Base-by-base conservation (phyloP, 1,140 invertebrate species). In the Chelonus insularis region DNA sequence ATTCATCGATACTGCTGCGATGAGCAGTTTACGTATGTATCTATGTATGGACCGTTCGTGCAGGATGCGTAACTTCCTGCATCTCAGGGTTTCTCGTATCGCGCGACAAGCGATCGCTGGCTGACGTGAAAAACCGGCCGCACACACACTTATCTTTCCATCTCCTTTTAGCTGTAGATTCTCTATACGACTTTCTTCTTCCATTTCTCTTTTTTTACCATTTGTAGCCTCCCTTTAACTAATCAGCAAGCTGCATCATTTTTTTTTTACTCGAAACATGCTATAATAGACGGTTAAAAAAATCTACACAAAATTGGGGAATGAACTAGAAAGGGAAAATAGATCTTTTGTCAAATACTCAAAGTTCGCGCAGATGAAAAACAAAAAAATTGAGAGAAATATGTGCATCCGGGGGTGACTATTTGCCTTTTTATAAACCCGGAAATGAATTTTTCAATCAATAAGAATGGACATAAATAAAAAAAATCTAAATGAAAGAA, bases 41-140 rank as follows among this genome's bases (percentile, higher is more conserved):
- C 37, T 39, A 39, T 39, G 37, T 39, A 39, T 39, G 37, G 37
- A 39, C 37, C 37, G 37, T 39, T 39, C 37, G 37, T 39, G 37
- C 37, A 39, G 37, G 37, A 39, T 39, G 14, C 37, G 37, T 39
- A 39, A 39, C 37, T 39, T 39, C 37, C 37, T 39, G 14, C n/a
- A 39, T 39, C 14, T 39, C 37, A 1, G 37, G n/a, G 12, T n/a
- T 39, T 11, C n/a, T n/a, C n/a, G 37, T 39, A 39, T 39, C 14
- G 37, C 37, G 37, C 37, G 37, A 39, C n/a, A 2, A 39, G 14
- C 37, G 37, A 39, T 39, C 14, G 37, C 37, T 39, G 12, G 11
- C 1, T 39, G 12, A 39, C 14, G 37, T 39, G 37, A n/a, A 39
- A 39, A 39, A 39, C 37, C 37, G 37, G 37, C 37, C 14, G 37